Evolutionary conservation across 2,888 invertebrate species (phyloP), one percentile per base, ranked within the genome.

Genomic region (Pseudococcus jackbeardsleyi): DNA sequence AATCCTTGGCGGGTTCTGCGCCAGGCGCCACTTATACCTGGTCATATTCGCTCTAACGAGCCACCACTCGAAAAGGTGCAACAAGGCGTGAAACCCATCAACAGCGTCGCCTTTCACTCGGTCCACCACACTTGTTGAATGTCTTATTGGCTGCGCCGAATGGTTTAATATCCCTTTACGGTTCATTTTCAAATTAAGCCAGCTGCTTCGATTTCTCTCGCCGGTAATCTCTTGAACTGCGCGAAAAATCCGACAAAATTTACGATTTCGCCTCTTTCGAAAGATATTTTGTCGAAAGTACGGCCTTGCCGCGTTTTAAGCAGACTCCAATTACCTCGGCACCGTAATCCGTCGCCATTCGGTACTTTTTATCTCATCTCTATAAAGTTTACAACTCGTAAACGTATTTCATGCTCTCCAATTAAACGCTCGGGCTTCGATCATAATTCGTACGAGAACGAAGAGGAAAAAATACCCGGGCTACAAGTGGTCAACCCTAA

Each of bases 1-100:
- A 19, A 7, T 4, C 19, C 22, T 22, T 22, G 11, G 64, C 64
- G 59, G 11, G 17, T 64, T 22, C 64, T 64, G 19, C 64, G 64
- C 22, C 22, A 22, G 22, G 64, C 64, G 64, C 64, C 64, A 11
- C 64, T 22, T 33, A 33, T 33, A 33, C 6, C 64, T 22, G 19
- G 64, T 64, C 64, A 64, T 22, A 22, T 64, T 64, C 64, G 64
- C 64, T 22, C 22, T 64, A 64, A 64, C 64, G 64, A 64, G 64
- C 26, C 26, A 33, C 64, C 64, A 64, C 64, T 64, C 64, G 22
- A 64, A 64, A 64, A 64, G 64, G 64, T 64, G 64, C 64, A 64
- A 64, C 64, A 64, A 64, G 19, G 64, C 64, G 64, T 64, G 64
- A 64, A 64, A 64, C 3, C 64, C 64, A 22, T 22, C 64, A 22